Conservation (phyloP, 2,888 invertebrate genomes). For the Sericinus montela region DNA sequence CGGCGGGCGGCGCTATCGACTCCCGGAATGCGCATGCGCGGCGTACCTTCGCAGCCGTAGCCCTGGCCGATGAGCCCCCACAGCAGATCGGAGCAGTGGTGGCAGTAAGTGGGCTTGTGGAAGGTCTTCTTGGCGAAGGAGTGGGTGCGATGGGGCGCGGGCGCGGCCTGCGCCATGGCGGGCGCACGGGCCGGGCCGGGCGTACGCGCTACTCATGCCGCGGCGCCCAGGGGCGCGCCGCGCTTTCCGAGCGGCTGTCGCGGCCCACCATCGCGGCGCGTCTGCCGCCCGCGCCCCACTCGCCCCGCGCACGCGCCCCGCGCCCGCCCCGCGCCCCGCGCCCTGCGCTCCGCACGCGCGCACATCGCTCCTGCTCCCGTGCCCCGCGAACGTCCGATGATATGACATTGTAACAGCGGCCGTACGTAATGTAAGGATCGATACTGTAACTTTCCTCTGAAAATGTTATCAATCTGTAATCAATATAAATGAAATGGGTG, state of each 20-base stretch:
- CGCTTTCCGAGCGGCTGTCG: constrained; percentile 78
- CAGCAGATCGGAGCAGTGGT: constrained; percentile 99
- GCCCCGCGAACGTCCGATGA: constrained; percentile 31
- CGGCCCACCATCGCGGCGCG: constrained; percentile 79
- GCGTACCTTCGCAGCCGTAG: constrained; percentile 99
- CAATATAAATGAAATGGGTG: background rate
- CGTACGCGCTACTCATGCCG: constrained; percentile 76
- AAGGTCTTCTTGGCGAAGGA: constrained; percentile 99
- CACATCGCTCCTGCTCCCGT: constrained; percentile 30
- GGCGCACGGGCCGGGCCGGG: constrained; percentile 76
- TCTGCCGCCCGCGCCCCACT: constrained; percentile 51
- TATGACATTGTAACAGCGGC: constrained; percentile 9
- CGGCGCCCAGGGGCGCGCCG: constrained; percentile 80
- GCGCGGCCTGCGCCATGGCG: constrained; percentile 80
- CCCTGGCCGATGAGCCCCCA: constrained; percentile 99
- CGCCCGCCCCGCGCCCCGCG: constrained; percentile 27
- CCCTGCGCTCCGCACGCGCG: constrained; percentile 29
- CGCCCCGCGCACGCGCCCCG: constrained; percentile 44
- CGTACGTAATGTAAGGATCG: constrained; percentile 2
- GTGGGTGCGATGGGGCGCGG: constrained; percentile 86
- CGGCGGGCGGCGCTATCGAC: constrained; percentile 64
- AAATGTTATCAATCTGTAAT: constrained; percentile 1
- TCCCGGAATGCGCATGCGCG: constrained; percentile 68
- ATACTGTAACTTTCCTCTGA: constrained; percentile 2
- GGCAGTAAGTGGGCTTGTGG: constrained; percentile 99